These are phyloP conservation scores for Parambassis ranga DNA, from an alignment of 2,797 vertebrate species.

Conservation along the genomic window DNA sequence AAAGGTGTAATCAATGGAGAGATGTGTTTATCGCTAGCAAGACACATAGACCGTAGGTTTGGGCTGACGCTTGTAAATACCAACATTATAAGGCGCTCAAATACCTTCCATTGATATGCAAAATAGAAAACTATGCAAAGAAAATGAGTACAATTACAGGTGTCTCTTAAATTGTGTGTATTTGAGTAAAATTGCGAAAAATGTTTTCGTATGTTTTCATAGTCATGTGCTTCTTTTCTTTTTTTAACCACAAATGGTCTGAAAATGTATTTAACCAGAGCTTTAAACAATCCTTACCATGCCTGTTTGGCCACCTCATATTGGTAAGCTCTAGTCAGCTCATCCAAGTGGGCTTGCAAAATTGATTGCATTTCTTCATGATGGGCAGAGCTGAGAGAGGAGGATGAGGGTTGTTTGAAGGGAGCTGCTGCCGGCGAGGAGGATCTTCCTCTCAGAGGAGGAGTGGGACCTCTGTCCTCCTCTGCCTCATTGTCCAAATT, in stretches of 20 bases:
- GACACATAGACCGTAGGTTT: slow-evolving; percentile 33
- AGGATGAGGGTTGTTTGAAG: slow-evolving; percentile 88
- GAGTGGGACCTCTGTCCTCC: slow-evolving; percentile 90
- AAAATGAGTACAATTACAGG: slow-evolving; percentile 54
- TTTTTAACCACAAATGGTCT: background rate
- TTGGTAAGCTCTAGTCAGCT: slow-evolving; percentile 93
- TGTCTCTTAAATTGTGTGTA: slow-evolving; percentile 29
- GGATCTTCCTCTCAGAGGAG: slow-evolving; percentile 90
- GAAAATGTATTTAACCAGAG: background rate
- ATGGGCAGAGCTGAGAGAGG: slow-evolving; percentile 91
- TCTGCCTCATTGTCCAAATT: slow-evolving; percentile 89
- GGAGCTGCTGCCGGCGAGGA: slow-evolving; percentile 87
- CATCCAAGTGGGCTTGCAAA: slow-evolving; percentile 92
- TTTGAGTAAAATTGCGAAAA: slow-evolving; percentile 14
- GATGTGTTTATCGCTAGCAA: slow-evolving; percentile 58
- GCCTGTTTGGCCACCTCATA: slow-evolving; percentile 93
- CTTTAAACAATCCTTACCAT: slow-evolving; percentile 78
- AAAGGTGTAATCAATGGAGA: slow-evolving; percentile 71
- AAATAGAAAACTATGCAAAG: slow-evolving; percentile 55
- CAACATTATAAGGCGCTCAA: slow-evolving; percentile 46
- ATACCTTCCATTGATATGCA: slow-evolving; percentile 70
- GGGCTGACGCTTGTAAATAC: slow-evolving; percentile 64
- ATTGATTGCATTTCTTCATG: slow-evolving; percentile 96
- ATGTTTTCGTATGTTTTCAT: too few relatives aligned
- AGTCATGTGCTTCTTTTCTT: background rate